A percentile compares a stretch with the other conserved stretches of the same genome.
These are phyloP conservation scores for Hycleus cichorii DNA, from an alignment of 1,140 invertebrate genomes.

Conservation along the genomic window DNA sequence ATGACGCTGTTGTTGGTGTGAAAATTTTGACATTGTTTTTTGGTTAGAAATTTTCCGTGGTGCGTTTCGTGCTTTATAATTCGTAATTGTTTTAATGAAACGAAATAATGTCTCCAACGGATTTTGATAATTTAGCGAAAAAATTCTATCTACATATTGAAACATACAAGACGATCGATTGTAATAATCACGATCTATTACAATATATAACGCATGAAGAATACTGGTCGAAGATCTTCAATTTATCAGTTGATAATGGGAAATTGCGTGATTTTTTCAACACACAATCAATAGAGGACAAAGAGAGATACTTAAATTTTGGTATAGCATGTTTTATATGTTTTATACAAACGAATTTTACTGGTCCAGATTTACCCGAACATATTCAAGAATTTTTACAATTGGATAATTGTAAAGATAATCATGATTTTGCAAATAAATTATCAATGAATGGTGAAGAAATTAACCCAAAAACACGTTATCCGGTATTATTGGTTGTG, in stretches of 20 bases:
- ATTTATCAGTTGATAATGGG: too few relatives aligned
- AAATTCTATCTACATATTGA: too few relatives aligned
- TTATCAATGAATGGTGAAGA: slow-evolving; percentile 53
- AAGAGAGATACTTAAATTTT: slow-evolving; percentile 27
- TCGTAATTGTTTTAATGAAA: neutral
- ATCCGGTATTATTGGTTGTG: slow-evolving; percentile 58
- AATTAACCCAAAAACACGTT: slow-evolving; percentile 55
- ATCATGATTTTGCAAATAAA: slow-evolving; percentile 40
- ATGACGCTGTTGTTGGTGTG: too few relatives aligned
- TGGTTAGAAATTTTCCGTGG: too few relatives aligned
- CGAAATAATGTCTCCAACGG: neutral
- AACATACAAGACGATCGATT: too few relatives aligned
- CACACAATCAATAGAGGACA: too few relatives aligned
- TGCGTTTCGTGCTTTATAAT: neutral
- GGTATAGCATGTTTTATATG: slow-evolving; percentile 56
- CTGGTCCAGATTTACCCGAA: slow-evolving; percentile 53
- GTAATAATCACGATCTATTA: too few relatives aligned
- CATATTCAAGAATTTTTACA: slow-evolving; percentile 43
- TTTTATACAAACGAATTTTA: slow-evolving; percentile 78
- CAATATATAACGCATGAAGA: too few relatives aligned
- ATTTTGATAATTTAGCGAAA: neutral
- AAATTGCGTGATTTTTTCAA: too few relatives aligned
- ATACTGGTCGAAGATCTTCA: too few relatives aligned
- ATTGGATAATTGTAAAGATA: slow-evolving; percentile 32
- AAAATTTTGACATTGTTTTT: too few relatives aligned